Conservation (phyloP, 2,797 vertebrate species). For the Nyctibius grandis region DNA sequence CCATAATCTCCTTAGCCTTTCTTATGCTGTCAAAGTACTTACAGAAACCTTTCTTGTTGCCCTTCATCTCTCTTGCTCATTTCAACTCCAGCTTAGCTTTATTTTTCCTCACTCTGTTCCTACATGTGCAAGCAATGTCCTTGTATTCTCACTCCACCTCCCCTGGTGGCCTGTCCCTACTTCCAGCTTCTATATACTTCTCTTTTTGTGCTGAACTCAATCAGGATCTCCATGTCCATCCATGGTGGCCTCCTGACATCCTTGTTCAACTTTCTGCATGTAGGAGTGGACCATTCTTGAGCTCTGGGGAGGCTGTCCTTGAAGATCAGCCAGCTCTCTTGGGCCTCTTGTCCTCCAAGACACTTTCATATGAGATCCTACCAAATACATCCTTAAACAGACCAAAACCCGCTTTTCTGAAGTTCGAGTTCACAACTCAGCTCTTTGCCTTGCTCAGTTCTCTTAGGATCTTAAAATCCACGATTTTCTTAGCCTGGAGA, state of each 20-base stretch:
- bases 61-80: background rate
- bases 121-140: background rate
- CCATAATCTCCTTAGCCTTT: background rate
- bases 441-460: background rate
- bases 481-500: no score
- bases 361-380: background rate
- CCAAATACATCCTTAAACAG: background rate
- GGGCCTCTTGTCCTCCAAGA: background rate
- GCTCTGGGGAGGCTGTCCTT: background rate
- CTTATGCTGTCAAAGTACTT: background rate
- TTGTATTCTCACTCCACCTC: background rate
- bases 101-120: background rate
- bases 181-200: background rate
- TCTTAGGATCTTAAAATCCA: background rate
- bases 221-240: background rate
- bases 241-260: background rate
- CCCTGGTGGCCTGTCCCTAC: background rate
- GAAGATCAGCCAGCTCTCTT: background rate
- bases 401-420: background rate
- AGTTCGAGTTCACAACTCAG: background rate
- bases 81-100: background rate
- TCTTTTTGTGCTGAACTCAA: background rate
- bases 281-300: background rate
- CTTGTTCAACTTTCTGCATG: background rate
- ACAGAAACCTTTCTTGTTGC: background rate